These are phyloP conservation scores for Arctopsyche grandis DNA, from an alignment of 1,140 invertebrate genomes.

Conservation along the genomic window DNA sequence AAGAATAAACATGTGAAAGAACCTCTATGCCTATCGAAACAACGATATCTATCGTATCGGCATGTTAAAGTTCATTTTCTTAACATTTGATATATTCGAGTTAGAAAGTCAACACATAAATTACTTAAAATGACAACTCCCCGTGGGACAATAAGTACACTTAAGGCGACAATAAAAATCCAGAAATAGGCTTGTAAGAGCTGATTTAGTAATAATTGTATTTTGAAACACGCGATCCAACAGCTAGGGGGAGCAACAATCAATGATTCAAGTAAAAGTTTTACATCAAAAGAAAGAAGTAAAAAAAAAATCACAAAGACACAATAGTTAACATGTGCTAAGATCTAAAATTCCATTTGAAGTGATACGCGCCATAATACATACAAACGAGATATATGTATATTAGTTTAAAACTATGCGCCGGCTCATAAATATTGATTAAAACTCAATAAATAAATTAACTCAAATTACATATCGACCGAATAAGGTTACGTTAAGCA, in stretches of 20 bases:
- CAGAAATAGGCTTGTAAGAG: not conserved
- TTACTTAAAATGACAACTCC: conserved; percentile 14
- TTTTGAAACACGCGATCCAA: not conserved
- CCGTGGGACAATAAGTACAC: not conserved
- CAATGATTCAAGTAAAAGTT: not conserved
- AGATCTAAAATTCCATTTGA: no score
- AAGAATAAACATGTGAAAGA: no score
- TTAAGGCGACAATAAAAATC: not conserved
- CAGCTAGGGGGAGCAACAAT: not conserved
- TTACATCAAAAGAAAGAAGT: not conserved
- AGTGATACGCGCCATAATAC: no score
- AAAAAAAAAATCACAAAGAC: not conserved
- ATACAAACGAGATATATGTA: no score
- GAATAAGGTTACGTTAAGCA: conserved; percentile 4
- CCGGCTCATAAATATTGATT: conserved; percentile 15
- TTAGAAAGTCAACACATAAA: not conserved
- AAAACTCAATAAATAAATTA: conserved; percentile 4
- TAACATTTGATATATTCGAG: no score
- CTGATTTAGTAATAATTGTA: conserved; percentile 1
- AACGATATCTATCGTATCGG: no score
- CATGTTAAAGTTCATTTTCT: no score
- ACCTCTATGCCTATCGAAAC: no score
- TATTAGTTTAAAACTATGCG: not conserved
- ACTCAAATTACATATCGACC: not conserved
- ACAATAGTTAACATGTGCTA: not conserved